Percentiles rank a stretch among this genome's conserved stretches.
Evolutionary conservation across 2,797 vertebrate species (phyloP).

Genomic region (Tenualosa ilisha): DNA sequence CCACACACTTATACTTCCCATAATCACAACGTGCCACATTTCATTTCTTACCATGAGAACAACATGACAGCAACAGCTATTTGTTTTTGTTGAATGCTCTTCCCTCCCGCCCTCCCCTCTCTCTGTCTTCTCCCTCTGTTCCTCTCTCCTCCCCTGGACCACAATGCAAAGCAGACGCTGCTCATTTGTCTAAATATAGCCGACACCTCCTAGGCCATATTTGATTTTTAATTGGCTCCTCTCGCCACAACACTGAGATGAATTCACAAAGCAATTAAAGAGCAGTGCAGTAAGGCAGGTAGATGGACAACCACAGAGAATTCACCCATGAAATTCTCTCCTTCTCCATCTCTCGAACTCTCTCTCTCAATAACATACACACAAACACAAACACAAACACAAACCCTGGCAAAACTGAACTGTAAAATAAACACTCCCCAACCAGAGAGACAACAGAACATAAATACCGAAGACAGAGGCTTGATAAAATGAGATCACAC

Average conservation of each 20-base stretch:
- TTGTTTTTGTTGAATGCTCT: slow-evolving; percentile 35
- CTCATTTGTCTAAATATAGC: slow-evolving; percentile 55
- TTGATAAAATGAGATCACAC: background rate
- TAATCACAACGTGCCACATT: slow-evolving; percentile 45
- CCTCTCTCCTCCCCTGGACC: background rate
- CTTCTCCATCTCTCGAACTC: background rate
- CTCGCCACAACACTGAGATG: slow-evolving; percentile 69
- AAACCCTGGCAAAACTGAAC: no score
- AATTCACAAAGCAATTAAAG: slow-evolving; percentile 76
- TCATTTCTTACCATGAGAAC: slow-evolving; percentile 47
- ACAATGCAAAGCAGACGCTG: slow-evolving; percentile 42
- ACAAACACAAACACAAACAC: background rate
- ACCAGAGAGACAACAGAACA: background rate
- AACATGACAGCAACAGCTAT: slow-evolving; percentile 54
- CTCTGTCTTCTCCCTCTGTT: background rate
- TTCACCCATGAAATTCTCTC: background rate
- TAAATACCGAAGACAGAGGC: background rate
- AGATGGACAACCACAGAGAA: slow-evolving; percentile 31
- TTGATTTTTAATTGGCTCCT: slow-evolving; percentile 74
- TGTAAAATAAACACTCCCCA: no score
- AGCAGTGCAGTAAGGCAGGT: slow-evolving; percentile 39
- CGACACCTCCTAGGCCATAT: slow-evolving; percentile 43
- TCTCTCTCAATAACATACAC: background rate
- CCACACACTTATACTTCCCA: background rate
- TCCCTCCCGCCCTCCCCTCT: background rate